A percentile compares a stretch with the other conserved stretches of the same genome.
Conservation (phyloP, 2,888 invertebrate species). For the Podotricha telesiphe region DNA sequence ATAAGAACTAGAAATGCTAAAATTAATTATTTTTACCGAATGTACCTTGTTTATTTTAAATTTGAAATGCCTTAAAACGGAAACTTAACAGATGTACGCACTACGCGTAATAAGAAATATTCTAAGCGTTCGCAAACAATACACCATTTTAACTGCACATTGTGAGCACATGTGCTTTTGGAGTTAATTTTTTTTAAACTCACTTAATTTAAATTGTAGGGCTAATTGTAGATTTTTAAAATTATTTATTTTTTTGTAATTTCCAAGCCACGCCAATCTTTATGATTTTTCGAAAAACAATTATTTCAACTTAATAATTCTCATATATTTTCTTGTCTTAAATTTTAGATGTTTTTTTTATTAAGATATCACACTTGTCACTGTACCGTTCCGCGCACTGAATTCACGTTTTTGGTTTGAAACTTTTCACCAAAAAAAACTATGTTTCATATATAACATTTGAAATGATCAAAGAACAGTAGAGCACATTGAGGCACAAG, state of each 20-base stretch:
- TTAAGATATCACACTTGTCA: not conserved
- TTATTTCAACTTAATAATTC: too few species aligned
- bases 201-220: not conserved
- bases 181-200: not conserved
- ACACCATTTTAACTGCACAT: slow-evolving; percentile 32
- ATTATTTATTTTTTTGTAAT: too few species aligned
- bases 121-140: slow-evolving; percentile 23
- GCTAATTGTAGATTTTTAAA: not conserved
- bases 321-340: not conserved
- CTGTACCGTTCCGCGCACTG: not conserved
- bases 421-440: not conserved
- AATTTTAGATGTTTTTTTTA: not conserved
- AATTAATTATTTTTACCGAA: too few species aligned
- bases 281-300: too few species aligned
- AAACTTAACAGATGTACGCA: slow-evolving; percentile 30
- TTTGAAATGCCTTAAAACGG: slow-evolving; percentile 37
- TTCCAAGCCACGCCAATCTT: too few species aligned
- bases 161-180: slow-evolving; percentile 26
- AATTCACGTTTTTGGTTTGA: not conserved
- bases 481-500: slow-evolving; percentile 72
- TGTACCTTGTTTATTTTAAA: not conserved
- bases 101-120: slow-evolving; percentile 28
- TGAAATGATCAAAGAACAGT: slow-evolving; percentile 44
- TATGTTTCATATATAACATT: not conserved
- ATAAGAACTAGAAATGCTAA: too few species aligned